Conservation (phyloP, 2,113 vertebrate genomes). For the Xenotilapia flavipinnis region DNA sequence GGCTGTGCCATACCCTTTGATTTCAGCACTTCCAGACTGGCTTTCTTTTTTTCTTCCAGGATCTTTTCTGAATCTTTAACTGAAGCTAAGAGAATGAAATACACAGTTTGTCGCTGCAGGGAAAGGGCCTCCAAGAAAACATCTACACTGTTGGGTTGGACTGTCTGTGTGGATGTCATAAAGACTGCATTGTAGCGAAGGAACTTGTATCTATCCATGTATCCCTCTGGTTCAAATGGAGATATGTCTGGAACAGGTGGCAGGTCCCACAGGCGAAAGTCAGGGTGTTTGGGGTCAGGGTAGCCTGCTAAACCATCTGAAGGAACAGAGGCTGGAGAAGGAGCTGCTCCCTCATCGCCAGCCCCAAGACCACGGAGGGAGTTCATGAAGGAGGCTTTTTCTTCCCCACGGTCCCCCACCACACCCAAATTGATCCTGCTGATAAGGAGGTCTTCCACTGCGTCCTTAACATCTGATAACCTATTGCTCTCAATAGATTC, state of each 20-base stretch:
- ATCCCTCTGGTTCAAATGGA: constrained; percentile 48
- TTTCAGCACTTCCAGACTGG: constrained; percentile 45
- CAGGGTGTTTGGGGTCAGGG: constrained; percentile 55
- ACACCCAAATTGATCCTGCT: constrained; percentile 66
- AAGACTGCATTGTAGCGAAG: constrained; percentile 62
- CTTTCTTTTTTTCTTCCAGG: constrained; percentile 41
- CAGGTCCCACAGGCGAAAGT: constrained; percentile 70
- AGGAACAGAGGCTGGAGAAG: background rate
- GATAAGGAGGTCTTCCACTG: constrained; percentile 71
- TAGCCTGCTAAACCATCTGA: constrained; percentile 50
- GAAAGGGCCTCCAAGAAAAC: constrained; percentile 54
- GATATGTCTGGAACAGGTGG: constrained; percentile 28
- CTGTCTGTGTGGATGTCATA: constrained; percentile 45
- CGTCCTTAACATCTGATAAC: constrained; percentile 66
- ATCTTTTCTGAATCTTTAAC: constrained; percentile 39
- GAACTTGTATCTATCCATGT: constrained; percentile 56
- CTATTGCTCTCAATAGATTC: constrained; percentile 67
- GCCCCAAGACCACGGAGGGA: constrained; percentile 55
- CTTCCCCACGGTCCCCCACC: constrained; percentile 41
- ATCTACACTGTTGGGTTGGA: constrained; percentile 20
- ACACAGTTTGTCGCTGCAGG: constrained; percentile 49
- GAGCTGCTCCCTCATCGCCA: constrained; percentile 49
- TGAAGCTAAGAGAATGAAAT: constrained; percentile 54
- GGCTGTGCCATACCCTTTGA: constrained; percentile 50
- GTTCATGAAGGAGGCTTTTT: constrained; percentile 64